phyloP scores from a whole-genome alignment of 2,113 vertebrate genomes.

The Rissa tridactyla region DNA sequence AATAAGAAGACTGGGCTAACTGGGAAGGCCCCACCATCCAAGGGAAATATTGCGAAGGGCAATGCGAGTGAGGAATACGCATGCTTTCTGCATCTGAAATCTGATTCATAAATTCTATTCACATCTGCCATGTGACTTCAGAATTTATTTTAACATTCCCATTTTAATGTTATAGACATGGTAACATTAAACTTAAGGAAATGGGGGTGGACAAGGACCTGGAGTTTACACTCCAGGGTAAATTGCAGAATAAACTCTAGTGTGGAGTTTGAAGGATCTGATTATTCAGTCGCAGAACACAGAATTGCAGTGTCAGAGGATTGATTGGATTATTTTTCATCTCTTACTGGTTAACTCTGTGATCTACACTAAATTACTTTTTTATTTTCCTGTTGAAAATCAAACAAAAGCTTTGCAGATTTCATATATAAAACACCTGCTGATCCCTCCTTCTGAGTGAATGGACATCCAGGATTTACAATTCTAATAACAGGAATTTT shows the following conservation, averaged over 20 bases:
- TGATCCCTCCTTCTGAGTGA: background rate
- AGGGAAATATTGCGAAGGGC: background rate
- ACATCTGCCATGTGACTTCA: background rate
- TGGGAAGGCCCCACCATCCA: background rate
- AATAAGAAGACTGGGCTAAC: fast-evolving
- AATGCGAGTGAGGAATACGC: background rate
- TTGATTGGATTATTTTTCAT: background rate
- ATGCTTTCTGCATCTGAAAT: background rate
- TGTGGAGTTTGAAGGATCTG: background rate
- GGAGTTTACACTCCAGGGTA: background rate
- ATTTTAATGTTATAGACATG: background rate
- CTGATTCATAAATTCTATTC: background rate
- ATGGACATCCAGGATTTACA: background rate
- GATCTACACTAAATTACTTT: background rate
- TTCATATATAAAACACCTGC: background rate
- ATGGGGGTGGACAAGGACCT: background rate
- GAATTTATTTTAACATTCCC: background rate
- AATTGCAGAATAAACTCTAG: background rate
- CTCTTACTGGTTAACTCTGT: background rate
- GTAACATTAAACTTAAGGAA: background rate
- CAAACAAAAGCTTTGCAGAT: background rate
- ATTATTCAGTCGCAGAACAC: background rate
- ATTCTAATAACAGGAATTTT: slow-evolving; percentile 8
- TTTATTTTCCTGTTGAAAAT: background rate
- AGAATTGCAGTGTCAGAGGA: background rate